Base-by-base conservation (phyloP, 2,113 vertebrate species). In the Zeus faber region DNA sequence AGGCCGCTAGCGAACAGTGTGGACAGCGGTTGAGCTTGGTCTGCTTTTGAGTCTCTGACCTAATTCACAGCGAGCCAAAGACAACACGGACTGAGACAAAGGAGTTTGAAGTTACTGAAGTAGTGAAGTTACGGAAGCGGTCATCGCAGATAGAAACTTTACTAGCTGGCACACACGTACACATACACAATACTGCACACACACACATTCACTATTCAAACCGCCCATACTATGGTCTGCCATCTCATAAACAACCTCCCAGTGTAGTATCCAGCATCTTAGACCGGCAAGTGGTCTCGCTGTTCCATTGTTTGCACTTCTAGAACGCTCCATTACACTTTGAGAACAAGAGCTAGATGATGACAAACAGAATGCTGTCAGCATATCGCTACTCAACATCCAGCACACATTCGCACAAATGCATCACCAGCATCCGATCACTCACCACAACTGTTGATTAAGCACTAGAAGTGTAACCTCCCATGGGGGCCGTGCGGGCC, bases 361-460 rank as follows among this genome's bases (percentile, higher is more conserved):
- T 8, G 31, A 3, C 17, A 40, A n/a, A 11, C 31, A 35, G 14
- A 9, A 35, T 35, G 14, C 9, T 13, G 14, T 35, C 14, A 35
- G 31, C 31, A 11, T 35, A 35, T 11, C 9, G 14, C 14, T 13
- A 35, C 31, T 35, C 4, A 11, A 9, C 31, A 11, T 3, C 9
- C 3, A 13, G 33, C 29, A 57, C 56, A 64, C 17, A 31, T n/a
- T 58, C 35, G 17, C 46, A 52, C 27, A 60, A 62, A 29, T 17
- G 43, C 49, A 23, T 63, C 64, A 33, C 48, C 41, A 52, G 35
- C 18, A 29, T 47, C 47, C 49, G 37, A 75, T 76, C 66, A 55
- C 35, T 68, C 66, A 74, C 16, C 29, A 50, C 65, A 59, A 68
- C 40, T 76, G 77, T 74, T 81, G 81, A 76, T 70, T 52, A 72